Percentiles rank a stretch among this genome's conserved stretches.
These are phyloP conservation scores for Ifrita kowaldi DNA, from an alignment of 2,113 vertebrate genomes.

Conservation along the genomic window DNA sequence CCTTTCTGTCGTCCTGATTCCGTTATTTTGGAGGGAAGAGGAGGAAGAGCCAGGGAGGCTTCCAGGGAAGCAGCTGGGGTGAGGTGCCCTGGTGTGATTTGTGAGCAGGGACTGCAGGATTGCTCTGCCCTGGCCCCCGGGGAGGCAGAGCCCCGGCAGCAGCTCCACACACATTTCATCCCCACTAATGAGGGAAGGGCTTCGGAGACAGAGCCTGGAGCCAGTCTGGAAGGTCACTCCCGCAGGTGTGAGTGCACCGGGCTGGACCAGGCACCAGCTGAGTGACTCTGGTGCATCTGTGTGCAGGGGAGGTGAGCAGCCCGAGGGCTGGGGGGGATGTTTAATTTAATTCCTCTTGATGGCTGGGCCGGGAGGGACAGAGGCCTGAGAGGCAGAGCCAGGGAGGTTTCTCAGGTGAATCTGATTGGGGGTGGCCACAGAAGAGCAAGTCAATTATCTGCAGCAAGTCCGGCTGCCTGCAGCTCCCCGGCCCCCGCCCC, in stretches of 20 bases:
- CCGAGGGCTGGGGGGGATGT: background rate
- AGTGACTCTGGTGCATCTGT: background rate
- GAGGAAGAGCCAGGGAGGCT: background rate
- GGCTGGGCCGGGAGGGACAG: background rate
- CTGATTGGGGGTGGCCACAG: background rate
- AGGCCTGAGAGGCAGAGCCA: background rate
- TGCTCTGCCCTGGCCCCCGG: background rate
- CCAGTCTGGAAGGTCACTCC: conserved; percentile 24
- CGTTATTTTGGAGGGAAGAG: fast-evolving
- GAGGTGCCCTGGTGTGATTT: background rate
- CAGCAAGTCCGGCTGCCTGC: background rate
- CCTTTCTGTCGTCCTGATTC: background rate
- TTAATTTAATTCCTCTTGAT: background rate
- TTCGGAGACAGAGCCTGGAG: conserved; percentile 8
- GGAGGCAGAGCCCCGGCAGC: background rate
- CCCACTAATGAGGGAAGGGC: background rate
- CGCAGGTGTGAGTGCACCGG: background rate
- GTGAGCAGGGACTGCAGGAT: background rate
- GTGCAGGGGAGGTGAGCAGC: background rate
- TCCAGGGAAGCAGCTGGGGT: background rate
- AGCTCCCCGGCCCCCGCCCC: background rate
- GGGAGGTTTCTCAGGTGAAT: background rate
- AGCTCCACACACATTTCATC: background rate
- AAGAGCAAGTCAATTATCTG: background rate
- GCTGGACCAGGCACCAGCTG: background rate